Conservation (phyloP, 1,140 invertebrate species). For the Charaxes varanes region DNA sequence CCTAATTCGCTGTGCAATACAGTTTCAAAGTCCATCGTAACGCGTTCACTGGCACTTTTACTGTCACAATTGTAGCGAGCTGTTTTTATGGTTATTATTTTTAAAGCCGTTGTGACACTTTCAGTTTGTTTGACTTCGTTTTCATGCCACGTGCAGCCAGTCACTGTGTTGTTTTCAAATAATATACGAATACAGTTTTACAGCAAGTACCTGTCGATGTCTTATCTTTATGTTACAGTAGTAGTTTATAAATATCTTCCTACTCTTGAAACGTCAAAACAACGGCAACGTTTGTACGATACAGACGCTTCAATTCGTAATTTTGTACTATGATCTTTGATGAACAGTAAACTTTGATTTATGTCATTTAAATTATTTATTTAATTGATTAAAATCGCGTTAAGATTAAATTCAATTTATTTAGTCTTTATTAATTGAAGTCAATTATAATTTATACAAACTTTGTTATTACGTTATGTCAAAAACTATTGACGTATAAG, state of each 20-base stretch:
- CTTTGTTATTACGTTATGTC: no score
- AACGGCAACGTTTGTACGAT: background rate
- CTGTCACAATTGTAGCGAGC: background rate
- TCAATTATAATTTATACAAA: no score
- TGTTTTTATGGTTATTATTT: background rate
- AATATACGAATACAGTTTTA: background rate
- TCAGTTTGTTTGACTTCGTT: background rate
- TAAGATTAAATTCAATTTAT: no score
- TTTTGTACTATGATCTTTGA: no score
- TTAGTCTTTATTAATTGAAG: no score
- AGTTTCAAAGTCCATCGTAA: conserved; percentile 36
- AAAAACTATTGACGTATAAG: no score
- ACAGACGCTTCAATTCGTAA: no score
- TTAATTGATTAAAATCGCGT: no score
- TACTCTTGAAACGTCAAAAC: conserved; percentile 2
- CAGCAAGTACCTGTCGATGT: background rate
- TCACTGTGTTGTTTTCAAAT: no score
- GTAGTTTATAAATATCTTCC: background rate
- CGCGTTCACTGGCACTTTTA: conserved; percentile 23
- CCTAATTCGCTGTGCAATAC: conserved; percentile 48
- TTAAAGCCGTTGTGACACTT: background rate
- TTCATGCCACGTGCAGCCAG: background rate
- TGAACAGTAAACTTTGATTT: no score
- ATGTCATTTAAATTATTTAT: no score
- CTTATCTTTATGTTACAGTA: background rate